Conservation (phyloP, 1,140 invertebrate genomes). For the Teleopsis dalmanni region DNA sequence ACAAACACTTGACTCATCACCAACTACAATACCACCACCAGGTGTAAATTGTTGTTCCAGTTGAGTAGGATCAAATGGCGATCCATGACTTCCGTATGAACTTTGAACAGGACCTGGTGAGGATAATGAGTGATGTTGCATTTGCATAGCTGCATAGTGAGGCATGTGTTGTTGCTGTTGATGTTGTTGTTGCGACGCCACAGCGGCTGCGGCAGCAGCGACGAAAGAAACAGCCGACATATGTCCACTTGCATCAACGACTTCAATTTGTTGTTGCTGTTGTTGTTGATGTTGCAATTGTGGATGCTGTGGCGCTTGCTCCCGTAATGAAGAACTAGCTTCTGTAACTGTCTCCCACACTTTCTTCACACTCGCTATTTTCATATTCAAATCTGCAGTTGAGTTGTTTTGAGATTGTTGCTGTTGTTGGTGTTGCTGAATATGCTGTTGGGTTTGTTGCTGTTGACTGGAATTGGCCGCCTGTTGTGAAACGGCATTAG, state of each 20-base stretch:
- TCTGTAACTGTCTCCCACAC: constrained; percentile 62
- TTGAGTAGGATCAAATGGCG: constrained; percentile 31
- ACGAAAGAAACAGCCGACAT: constrained; percentile 58
- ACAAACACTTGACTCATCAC: constrained; percentile 1
- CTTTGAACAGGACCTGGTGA: constrained; percentile 24
- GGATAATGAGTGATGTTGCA: constrained; percentile 30
- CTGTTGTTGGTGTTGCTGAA: constrained; percentile 19
- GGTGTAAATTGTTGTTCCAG: constrained; percentile 37
- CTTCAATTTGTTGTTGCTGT: constrained; percentile 20
- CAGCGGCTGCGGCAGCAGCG: constrained; percentile 43
- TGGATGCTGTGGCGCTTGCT: constrained; percentile 48
- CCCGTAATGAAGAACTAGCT: constrained; percentile 49
- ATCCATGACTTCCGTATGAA: constrained; percentile 23
- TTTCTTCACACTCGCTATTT: constrained; percentile 90
- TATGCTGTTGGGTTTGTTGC: constrained; percentile 17
- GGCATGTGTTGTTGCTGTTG: constrained; percentile 44
- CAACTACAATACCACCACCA: constrained; percentile 10
- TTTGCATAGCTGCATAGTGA: constrained; percentile 31
- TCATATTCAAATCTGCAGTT: constrained; percentile 82
- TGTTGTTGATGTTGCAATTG: constrained; percentile 39
- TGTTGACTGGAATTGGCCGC: constrained; percentile 10
- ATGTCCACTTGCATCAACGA: constrained; percentile 28
- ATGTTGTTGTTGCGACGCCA: constrained; percentile 47
- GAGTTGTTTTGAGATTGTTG: constrained; percentile 46
- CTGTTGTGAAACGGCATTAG: background rate